Percentiles rank a stretch among this genome's conserved stretches.
These are phyloP conservation scores for Digitonthophagus gazella DNA, from an alignment of 2,888 invertebrate species.

Conservation along the genomic window DNA sequence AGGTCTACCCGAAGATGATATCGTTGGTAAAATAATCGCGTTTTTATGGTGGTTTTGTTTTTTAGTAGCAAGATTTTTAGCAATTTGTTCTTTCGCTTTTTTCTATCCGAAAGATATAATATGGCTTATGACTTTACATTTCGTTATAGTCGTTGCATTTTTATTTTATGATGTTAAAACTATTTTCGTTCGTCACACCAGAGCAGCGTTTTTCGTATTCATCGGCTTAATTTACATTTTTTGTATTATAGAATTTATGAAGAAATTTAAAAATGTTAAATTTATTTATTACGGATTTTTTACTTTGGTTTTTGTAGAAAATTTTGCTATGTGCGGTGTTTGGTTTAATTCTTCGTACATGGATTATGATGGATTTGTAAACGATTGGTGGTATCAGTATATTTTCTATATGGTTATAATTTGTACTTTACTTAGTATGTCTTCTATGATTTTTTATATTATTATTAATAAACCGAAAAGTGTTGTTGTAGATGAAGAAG, in stretches of 20 bases:
- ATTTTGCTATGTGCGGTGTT: slow-evolving; percentile 64
- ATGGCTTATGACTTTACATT: slow-evolving; percentile 63
- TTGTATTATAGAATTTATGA: slow-evolving; percentile 75
- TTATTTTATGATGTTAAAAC: slow-evolving; percentile 64
- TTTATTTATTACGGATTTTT: slow-evolving; percentile 70
- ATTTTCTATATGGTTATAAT: slow-evolving; percentile 62
- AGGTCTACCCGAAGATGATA: slow-evolving; percentile 73
- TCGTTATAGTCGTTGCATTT: slow-evolving; percentile 63
- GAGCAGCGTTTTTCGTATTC: slow-evolving; percentile 63
- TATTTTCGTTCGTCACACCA: slow-evolving; percentile 49
- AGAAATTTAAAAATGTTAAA: slow-evolving; percentile 71
- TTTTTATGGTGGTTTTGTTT: slow-evolving; percentile 79
- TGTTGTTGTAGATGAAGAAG: slow-evolving; percentile 40
- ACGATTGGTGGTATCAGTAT: slow-evolving; percentile 69
- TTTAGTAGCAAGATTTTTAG: slow-evolving; percentile 67
- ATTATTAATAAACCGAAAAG: slow-evolving; percentile 61
- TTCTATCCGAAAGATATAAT: slow-evolving; percentile 63
- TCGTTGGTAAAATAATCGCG: slow-evolving; percentile 65
- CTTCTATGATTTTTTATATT: slow-evolving; percentile 64
- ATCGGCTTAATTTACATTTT: slow-evolving; percentile 73
- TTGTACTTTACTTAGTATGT: slow-evolving; percentile 59
- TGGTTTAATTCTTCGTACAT: slow-evolving; percentile 61
- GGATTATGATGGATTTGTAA: slow-evolving; percentile 48
- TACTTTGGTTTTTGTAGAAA: slow-evolving; percentile 64
- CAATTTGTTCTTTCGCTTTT: slow-evolving; percentile 67